Evolutionary conservation across 2,113 vertebrate species (phyloP).

Genomic region (Corythaeola cristata): DNA sequence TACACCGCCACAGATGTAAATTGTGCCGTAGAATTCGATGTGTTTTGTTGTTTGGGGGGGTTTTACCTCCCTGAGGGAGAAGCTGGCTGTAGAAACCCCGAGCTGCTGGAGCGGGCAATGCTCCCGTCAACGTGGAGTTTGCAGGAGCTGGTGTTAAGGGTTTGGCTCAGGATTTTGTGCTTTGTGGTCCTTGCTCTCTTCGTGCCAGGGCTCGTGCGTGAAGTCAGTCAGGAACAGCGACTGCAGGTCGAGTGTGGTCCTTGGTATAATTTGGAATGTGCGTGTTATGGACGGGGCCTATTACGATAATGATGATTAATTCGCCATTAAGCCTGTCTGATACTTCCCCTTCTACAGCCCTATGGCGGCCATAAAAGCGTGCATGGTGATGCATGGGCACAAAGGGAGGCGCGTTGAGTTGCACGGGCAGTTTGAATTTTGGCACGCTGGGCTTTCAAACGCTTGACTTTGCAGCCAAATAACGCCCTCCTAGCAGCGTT

Average conservation of each 20-base stretch:
- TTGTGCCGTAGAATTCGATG: rapidly evolving
- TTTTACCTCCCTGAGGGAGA: background rate
- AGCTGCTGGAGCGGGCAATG: background rate
- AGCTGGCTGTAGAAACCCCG: background rate
- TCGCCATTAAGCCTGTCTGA: constrained; percentile 8
- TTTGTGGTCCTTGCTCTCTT: background rate
- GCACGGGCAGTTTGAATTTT: background rate
- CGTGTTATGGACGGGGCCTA: background rate
- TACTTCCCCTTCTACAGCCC: background rate
- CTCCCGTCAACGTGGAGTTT: rapidly evolving
- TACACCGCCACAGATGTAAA: background rate
- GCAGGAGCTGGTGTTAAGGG: background rate
- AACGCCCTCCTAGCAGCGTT: rapidly evolving
- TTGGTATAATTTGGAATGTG: background rate
- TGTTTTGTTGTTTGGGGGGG: no score
- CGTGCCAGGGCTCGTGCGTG: background rate
- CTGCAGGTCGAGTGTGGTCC: background rate
- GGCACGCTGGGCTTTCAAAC: background rate
- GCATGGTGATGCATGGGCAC: background rate
- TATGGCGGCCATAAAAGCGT: background rate
- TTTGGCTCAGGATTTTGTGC: background rate
- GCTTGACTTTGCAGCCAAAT: background rate
- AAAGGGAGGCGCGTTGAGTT: background rate
- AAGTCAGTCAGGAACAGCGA: background rate
- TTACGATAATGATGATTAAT: constrained; percentile 40